phyloP scores from a whole-genome alignment of 2,888 invertebrate species.

The Thereva nobilitata region DNA sequence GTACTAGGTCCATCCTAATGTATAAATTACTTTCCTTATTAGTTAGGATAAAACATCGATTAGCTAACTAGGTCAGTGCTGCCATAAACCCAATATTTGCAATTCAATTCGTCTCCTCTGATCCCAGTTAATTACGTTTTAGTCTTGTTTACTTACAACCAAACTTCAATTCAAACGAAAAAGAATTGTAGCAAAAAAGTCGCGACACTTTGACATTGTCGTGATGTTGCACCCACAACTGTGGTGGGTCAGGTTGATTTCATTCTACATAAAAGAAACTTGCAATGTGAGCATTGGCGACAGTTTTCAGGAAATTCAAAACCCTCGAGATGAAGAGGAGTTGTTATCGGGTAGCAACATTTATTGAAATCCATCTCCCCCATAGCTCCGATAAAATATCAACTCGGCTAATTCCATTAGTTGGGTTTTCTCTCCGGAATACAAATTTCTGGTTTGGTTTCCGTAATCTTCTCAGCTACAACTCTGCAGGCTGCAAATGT shows the following conservation, averaged over 20 bases:
- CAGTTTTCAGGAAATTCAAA: slow-evolving; percentile 16
- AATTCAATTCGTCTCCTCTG: too few species aligned
- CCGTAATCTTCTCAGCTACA: slow-evolving; percentile 26
- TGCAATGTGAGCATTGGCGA: not conserved
- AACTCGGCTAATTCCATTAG: slow-evolving; percentile 42
- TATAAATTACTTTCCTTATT: too few species aligned
- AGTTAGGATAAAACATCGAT: too few species aligned
- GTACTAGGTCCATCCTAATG: too few species aligned
- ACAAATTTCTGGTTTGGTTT: slow-evolving; percentile 40
- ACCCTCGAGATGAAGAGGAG: slow-evolving; percentile 28
- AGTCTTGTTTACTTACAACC: too few species aligned
- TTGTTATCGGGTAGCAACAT: slow-evolving; percentile 35
- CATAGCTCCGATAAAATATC: slow-evolving; percentile 40
- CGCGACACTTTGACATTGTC: not conserved
- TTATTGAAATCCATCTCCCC: slow-evolving; percentile 40
- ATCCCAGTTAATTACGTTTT: too few species aligned
- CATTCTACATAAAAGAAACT: not conserved
- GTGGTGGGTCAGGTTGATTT: not conserved
- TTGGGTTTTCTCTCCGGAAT: slow-evolving; percentile 38
- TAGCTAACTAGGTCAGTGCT: too few species aligned
- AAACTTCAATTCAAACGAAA: too few species aligned
- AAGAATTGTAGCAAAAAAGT: too few species aligned
- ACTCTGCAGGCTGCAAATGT: slow-evolving; percentile 26
- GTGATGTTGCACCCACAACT: not conserved
- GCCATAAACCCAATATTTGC: too few species aligned